Evolutionary conservation across 2,888 invertebrate species (phyloP).

Genomic region (Aphidoletes aphidimyza): DNA sequence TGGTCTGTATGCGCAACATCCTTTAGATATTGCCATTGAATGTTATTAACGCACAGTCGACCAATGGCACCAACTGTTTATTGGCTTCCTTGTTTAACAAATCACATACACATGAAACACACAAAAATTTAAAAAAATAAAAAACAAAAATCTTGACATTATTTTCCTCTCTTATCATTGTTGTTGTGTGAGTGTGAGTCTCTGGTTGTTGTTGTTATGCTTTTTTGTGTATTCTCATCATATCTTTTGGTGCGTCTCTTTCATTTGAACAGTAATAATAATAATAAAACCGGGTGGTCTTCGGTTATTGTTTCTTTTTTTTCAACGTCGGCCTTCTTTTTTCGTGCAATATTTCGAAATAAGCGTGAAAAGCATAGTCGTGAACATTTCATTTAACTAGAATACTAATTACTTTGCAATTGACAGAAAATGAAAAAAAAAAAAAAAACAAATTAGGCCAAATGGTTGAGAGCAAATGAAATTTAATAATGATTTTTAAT

Average conservation of each 20-base stretch:
- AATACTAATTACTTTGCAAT: not conserved
- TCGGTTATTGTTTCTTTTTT: not conserved
- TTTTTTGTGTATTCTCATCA: too few species aligned
- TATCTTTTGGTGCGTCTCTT: not conserved
- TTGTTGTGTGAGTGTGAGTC: too few species aligned
- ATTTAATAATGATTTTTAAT: too few species aligned
- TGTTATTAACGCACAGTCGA: not conserved
- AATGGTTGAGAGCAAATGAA: too few species aligned
- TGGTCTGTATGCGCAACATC: not conserved
- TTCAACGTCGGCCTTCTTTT: not conserved
- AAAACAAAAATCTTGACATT: constrained; percentile 1
- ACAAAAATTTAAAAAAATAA: too few species aligned
- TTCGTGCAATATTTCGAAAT: not conserved
- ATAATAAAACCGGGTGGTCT: constrained; percentile 40
- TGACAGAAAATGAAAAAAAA: too few species aligned
- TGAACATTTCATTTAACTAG: not conserved
- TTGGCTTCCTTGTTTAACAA: constrained; percentile 36
- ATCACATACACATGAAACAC: not conserved
- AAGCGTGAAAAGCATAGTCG: not conserved
- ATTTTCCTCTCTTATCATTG: not conserved
- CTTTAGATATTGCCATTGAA: not conserved
- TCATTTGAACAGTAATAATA: not conserved
- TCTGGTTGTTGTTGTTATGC: too few species aligned
- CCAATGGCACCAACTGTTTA: not conserved
- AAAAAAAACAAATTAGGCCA: too few species aligned